Base-by-base conservation (phyloP, 2,113 vertebrate species). In the Poecilia latipinna region DNA sequence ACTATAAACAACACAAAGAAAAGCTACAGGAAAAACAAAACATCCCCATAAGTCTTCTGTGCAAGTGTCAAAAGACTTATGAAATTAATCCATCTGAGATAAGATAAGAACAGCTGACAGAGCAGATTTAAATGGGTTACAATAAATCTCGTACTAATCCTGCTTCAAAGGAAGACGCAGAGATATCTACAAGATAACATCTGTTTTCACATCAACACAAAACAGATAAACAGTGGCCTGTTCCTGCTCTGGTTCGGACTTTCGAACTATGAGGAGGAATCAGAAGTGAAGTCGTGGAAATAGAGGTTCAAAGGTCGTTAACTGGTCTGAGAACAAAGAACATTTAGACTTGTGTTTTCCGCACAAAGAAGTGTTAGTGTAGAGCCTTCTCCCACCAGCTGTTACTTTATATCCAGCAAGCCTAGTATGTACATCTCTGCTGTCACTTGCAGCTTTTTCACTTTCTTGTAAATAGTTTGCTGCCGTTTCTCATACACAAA, bases 251-350 rank as follows among this genome's bases (percentile, higher is more conserved):
- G 8, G 22, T 24, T 70, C 12, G 66, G 13, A 62, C 65, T 67
- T 28, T 33, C 32, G 70, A 44, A 57, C 17, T 69, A 29, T 10
- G n/a, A 79, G 24, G 67, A 76, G 73, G 71, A 7, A 70, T 11
- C 65, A 26, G 57, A 75, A 61, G 44, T 74, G 65, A 26, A 65
- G 64, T 33, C 42, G 57, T 78, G 80, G 74, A 67, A 37, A 54
- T 37, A 88, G 57, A 78, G 60, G 86, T 60, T 74, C 82, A 91
- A 92, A 86, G 89, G 78, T 91, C 77, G 71, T 17, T 32, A 26
- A 33, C 0, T 33, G 39, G 62, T 62, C 26, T 66, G 61, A 4
- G 67, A n/a, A 62, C 0, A 35, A 32, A 54, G 1, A 35, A 75
- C 31, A 72, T 17, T 10, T 11, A 17, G 3, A 67, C 12, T 48